Conservation (phyloP, 2,797 vertebrate genomes). For the Molothrus ater region DNA sequence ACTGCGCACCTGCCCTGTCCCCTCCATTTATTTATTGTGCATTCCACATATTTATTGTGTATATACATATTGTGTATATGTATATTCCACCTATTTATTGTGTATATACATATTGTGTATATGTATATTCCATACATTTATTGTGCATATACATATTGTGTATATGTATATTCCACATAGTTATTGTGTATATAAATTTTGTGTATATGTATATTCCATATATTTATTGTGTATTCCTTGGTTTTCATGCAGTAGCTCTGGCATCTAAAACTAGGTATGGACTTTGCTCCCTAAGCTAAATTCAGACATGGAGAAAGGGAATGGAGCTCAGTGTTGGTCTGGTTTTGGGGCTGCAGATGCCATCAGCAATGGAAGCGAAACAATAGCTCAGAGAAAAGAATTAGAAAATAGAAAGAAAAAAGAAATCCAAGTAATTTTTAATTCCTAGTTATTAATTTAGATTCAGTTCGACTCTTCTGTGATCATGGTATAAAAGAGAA, state of each 20-base stretch:
- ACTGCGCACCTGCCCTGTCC: not conserved
- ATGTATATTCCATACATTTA: not conserved
- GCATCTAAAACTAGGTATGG: not conserved
- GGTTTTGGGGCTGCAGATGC: not conserved
- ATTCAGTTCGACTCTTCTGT: not conserved
- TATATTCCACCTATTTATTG: not conserved
- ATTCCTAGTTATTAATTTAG: not conserved
- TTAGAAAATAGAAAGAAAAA: not conserved
- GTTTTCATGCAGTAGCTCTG: not conserved
- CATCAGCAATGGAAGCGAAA: not conserved
- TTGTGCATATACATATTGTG: too few relatives aligned
- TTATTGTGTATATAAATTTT: not conserved
- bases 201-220: too few relatives aligned
- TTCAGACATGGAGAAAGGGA: not conserved
- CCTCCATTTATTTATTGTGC: not conserved
- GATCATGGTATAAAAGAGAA: not conserved
- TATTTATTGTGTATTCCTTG: not conserved
- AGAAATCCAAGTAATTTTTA: not conserved
- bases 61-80: not conserved
- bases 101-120: not conserved
- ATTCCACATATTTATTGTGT: not conserved
- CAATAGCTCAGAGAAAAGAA: not conserved
- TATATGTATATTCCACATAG: not conserved
- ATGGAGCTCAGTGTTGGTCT: not conserved
- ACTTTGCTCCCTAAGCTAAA: not conserved